Evolutionary conservation across 2,113 vertebrate genomes (phyloP).

Genomic region (Takifugu bimaculatus): DNA sequence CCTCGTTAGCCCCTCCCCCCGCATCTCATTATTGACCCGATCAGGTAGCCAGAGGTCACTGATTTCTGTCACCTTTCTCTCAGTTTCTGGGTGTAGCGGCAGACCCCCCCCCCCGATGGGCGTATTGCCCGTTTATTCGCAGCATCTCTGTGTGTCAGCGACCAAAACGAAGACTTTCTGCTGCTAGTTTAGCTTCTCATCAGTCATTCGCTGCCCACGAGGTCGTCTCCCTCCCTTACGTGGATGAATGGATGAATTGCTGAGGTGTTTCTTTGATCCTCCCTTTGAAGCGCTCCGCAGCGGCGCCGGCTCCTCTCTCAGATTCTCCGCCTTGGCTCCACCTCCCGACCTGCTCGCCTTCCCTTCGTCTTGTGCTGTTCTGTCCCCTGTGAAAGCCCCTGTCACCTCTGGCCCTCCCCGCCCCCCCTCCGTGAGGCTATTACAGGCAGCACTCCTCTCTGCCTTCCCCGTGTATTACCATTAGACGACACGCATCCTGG

Average conservation of each 20-base stretch:
- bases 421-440: conserved; percentile 81
- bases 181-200: conserved; percentile 51
- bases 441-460: conserved; percentile 82
- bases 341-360: conserved; percentile 44
- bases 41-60: conserved; percentile 65
- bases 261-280: conserved; percentile 58
- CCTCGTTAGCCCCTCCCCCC: conserved; percentile 65
- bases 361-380: conserved; percentile 54
- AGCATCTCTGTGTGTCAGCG: conserved; percentile 4
- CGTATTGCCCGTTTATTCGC: too few relatives aligned
- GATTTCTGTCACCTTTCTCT: conserved; percentile 62
- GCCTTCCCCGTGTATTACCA: conserved; percentile 83
- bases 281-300: conserved; percentile 41
- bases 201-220: conserved; percentile 55
- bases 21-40: conserved; percentile 73
- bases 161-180: conserved; percentile 19
- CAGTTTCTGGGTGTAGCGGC: conserved; percentile 11
- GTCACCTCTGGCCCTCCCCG: conserved; percentile 73
- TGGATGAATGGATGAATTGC: conserved; percentile 30
- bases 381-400: conserved; percentile 72
- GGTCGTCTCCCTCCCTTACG: conserved; percentile 38
- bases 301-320: conserved; percentile 33
- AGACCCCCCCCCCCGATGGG: not conserved
- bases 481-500: conserved; percentile 92
- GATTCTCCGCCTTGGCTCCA: conserved; percentile 39